A percentile compares a stretch with the other conserved stretches of the same genome.
Conservation (phyloP, 2,888 invertebrate genomes). For the Parelbella ahira region DNA sequence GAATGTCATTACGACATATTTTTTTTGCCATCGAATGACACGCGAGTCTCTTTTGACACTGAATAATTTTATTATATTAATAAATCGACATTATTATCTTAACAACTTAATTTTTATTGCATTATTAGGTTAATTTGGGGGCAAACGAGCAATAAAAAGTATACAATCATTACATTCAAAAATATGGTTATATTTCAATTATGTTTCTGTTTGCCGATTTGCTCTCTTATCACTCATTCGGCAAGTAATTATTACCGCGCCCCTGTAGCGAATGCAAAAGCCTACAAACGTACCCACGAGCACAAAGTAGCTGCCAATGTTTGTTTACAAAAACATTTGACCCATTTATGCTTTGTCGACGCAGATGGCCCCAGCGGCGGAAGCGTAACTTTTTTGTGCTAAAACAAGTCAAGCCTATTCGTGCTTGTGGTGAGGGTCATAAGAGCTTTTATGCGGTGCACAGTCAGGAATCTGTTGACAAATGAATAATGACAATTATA, state of each 20-base stretch:
- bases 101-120: constrained; percentile 19
- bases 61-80: neutral
- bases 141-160: constrained; percentile 10
- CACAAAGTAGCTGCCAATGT: constrained; percentile 36
- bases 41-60: constrained; percentile 27
- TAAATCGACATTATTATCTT: constrained; percentile 13
- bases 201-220: too few relatives aligned
- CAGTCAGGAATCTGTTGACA: constrained; percentile 55
- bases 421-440: constrained; percentile 44
- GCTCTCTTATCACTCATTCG: too few relatives aligned
- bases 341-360: constrained; percentile 53
- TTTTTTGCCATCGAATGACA: constrained; percentile 26
- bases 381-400: constrained; percentile 46
- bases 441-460: constrained; percentile 34
- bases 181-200: too few relatives aligned
- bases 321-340: constrained; percentile 68
- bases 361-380: constrained; percentile 54
- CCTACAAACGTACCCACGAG: too few relatives aligned
- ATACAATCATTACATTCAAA: constrained; percentile 9
- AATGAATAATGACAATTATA: constrained; percentile 74
- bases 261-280: too few relatives aligned
- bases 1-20: constrained; percentile 37
- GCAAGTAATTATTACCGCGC: too few relatives aligned
- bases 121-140: constrained; percentile 19
- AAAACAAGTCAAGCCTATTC: constrained; percentile 42